Evolutionary conservation across 2,888 invertebrate genomes (phyloP), one percentile per base, ranked within the genome.

Genomic region (Tuta absoluta): DNA sequence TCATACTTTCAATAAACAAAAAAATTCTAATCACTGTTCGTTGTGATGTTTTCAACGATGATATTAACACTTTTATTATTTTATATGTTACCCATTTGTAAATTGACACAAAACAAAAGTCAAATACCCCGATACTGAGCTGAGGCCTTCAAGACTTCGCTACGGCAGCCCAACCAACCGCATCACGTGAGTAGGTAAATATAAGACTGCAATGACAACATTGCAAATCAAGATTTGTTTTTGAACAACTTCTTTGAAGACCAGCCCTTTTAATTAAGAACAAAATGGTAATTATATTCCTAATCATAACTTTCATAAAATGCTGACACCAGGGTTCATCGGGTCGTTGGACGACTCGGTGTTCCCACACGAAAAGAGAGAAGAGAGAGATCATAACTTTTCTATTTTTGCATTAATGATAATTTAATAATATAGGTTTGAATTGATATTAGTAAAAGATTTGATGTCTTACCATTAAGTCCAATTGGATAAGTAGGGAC

Each of bases 51-150:
- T 87, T 89, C 89, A 86, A 87, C 86, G 78, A 89, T 91, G 91
- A 91, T 91, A 91, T 91, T 91, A 91, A 91, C 91, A 91, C 91
- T 87, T 89, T 91, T 91, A 87, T 89, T 89, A 90, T 91, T 91
- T 91, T 91, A 88, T 91, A 91, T 91, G 91, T 91, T 89, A 90
- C 89, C 91, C 91, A 89, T 91, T 91, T 91, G 85, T 91, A 90
- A 91, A 91, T 91, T 91, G 91, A 91, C 91, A 91, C 89, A 91
- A 90, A 87, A 90, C 89, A 86, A 91, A 90, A 91, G 91, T 91
- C 91, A 91, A 91, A 90, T 84, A 80, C 84, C 82, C 80, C 80
- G 82, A 75, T 78, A 71, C 79, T 79, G 80, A 77, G 82, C 80
- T 72, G 87, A 79, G 86, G 81, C 82, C 74, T 75, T 75, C 82